Conservation (phyloP, 2,888 invertebrate genomes). For the Drosophila meridionalis region DNA sequence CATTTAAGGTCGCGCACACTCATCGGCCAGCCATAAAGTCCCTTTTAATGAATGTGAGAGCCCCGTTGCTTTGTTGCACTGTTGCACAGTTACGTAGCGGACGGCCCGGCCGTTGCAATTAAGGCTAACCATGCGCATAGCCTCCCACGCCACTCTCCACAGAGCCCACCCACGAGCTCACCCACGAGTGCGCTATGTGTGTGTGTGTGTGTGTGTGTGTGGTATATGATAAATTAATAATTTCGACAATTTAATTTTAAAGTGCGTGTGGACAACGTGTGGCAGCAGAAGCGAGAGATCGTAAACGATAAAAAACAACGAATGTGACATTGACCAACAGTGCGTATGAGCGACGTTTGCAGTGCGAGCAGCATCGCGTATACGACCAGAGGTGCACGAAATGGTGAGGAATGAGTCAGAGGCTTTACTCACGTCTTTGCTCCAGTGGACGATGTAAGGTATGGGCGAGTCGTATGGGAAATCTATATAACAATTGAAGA, state of each 20-base stretch:
- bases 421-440: constrained; percentile 91
- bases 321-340: constrained; percentile 5
- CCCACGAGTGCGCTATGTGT: constrained; percentile 18
- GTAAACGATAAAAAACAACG: not conserved
- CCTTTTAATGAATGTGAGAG: constrained; percentile 79
- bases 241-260: constrained; percentile 67
- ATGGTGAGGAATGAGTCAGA: not conserved
- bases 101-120: constrained; percentile 59
- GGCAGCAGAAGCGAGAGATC: constrained; percentile 7
- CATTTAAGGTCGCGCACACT: constrained; percentile 35
- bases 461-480: constrained; percentile 94
- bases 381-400: not conserved
- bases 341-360: not conserved
- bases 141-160: constrained; percentile 36
- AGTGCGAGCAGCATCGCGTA: not conserved
- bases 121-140: constrained; percentile 71
- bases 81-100: constrained; percentile 22
- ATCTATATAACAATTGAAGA: constrained; percentile 88
- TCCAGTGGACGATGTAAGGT: constrained; percentile 95
- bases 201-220: not conserved
- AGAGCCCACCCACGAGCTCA: constrained; percentile 29
- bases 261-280: constrained; percentile 52
- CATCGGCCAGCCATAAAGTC: constrained; percentile 33
- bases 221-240: constrained; percentile 70
- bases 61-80: constrained; percentile 44